Evolutionary conservation across 2,888 invertebrate genomes (phyloP).

Genomic region (Gibbula magus): DNA sequence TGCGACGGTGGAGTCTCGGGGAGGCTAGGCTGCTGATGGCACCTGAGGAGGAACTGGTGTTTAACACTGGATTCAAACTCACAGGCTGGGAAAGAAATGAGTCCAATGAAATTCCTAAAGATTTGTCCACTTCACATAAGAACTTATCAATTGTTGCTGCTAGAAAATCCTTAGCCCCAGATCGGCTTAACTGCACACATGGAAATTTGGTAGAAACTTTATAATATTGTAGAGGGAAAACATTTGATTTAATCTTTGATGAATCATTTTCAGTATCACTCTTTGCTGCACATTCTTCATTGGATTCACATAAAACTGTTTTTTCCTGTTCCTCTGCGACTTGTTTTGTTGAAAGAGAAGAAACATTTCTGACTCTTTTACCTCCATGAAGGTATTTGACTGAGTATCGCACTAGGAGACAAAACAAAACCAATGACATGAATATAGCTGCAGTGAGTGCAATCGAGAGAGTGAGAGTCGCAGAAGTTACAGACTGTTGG

Average conservation of each 20-base stretch:
- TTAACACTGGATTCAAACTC: background rate
- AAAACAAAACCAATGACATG: background rate
- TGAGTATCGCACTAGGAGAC: background rate
- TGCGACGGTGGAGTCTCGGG: conserved; percentile 35
- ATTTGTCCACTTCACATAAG: conserved; percentile 55
- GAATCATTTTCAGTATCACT: background rate
- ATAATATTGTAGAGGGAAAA: background rate
- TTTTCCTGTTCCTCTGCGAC: background rate
- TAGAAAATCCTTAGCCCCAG: conserved; percentile 42
- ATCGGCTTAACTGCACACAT: background rate
- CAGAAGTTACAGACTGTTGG: background rate
- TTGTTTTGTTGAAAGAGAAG: background rate
- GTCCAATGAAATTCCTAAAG: conserved; percentile 34
- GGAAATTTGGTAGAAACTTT: too few relatives aligned
- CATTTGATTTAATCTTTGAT: background rate
- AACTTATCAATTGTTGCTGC: conserved; percentile 50
- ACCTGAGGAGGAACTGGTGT: conserved; percentile 26
- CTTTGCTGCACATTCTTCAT: background rate
- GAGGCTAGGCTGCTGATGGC: conserved; percentile 33
- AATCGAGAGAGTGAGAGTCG: background rate
- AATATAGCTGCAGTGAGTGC: background rate
- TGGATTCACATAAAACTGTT: too few relatives aligned
- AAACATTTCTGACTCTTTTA: background rate
- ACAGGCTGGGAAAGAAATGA: background rate
- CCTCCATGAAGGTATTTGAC: background rate